Evolutionary conservation across 2,113 vertebrate genomes (phyloP).

Genomic region (Leptobrachium leishanense): DNA sequence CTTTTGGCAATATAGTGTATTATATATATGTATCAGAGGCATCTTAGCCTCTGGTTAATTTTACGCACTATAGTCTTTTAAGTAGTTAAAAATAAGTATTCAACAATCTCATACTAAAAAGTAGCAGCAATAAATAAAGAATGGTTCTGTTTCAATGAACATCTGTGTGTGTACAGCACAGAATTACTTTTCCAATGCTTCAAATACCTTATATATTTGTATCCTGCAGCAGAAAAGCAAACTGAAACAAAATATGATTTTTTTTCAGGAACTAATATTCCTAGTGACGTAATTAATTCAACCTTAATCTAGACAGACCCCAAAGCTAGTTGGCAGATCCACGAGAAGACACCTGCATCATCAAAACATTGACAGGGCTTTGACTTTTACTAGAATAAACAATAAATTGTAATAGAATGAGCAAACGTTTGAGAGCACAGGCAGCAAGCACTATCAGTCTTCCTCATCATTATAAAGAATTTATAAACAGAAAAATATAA

Average conservation of each 20-base stretch:
- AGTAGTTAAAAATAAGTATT: slow-evolving; percentile 4
- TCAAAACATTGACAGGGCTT: background rate
- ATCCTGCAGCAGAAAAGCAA: background rate
- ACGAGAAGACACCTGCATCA: background rate
- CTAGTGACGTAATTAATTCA: slow-evolving; percentile 11
- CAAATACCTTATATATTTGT: slow-evolving; percentile 24
- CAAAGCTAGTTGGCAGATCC: background rate
- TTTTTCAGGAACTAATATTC: slow-evolving; percentile 13
- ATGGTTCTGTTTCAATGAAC: slow-evolving; percentile 3
- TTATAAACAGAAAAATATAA: too few relatives aligned
- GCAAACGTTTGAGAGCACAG: too few relatives aligned
- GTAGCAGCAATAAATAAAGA: slow-evolving; percentile 21
- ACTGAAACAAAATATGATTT: slow-evolving; percentile 20
- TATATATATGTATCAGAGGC: too few relatives aligned
- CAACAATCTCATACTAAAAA: background rate
- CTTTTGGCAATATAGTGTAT: too few relatives aligned
- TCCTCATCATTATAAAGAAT: too few relatives aligned
- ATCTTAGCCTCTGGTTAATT: too few relatives aligned
- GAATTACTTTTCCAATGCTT: slow-evolving; percentile 27
- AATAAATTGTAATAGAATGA: too few relatives aligned
- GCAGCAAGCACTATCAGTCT: too few relatives aligned
- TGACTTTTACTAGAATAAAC: too few relatives aligned
- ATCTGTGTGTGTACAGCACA: slow-evolving; percentile 22
- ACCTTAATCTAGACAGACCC: slow-evolving; percentile 1
- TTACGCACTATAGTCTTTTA: too few relatives aligned